A percentile compares a stretch with the other conserved stretches of the same genome.
phyloP scores from a whole-genome alignment of 2,888 invertebrate species.

The Hydropsyche betteni region DNA sequence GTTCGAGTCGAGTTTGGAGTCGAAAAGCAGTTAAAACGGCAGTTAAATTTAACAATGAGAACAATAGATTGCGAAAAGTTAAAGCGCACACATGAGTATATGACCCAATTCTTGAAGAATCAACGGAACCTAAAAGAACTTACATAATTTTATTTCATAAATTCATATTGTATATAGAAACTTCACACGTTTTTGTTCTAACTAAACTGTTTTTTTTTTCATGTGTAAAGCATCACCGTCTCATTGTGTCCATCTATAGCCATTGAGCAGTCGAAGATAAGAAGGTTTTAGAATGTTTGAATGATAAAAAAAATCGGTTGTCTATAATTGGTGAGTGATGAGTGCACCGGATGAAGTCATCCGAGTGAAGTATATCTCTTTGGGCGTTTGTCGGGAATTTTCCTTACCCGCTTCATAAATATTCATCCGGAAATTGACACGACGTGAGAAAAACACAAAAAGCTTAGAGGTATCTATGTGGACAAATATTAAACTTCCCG shows the following conservation, averaged over 20 bases:
- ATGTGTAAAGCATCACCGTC: too few species aligned
- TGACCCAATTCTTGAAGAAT: too few species aligned
- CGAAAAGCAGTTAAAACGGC: conserved; percentile 6
- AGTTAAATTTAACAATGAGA: conserved; percentile 1
- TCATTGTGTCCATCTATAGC: too few species aligned
- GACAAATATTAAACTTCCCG: conserved; percentile 49
- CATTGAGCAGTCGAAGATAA: too few species aligned
- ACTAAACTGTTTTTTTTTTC: too few species aligned
- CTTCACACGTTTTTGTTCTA: too few species aligned
- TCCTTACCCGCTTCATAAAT: conserved; percentile 18
- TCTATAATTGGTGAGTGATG: conserved; percentile 4
- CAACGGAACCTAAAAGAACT: too few species aligned
- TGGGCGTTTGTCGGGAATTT: conserved; percentile 29
- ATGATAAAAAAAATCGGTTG: not conserved
- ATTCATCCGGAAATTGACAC: conserved; percentile 48
- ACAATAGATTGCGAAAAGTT: conserved; percentile 18
- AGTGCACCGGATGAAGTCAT: conserved; percentile 15
- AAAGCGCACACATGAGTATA: not conserved
- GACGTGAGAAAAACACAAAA: conserved; percentile 32
- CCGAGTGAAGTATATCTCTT: not conserved
- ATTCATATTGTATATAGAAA: too few species aligned
- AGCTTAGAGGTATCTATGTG: conserved; percentile 20
- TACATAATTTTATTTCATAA: too few species aligned
- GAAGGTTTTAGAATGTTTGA: not conserved
- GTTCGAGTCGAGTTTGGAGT: not conserved